Percentiles rank a stretch among this genome's conserved stretches.
These are phyloP conservation scores for Gymnocypris eckloni DNA, from an alignment of 2,797 vertebrate species.

Conservation along the genomic window DNA sequence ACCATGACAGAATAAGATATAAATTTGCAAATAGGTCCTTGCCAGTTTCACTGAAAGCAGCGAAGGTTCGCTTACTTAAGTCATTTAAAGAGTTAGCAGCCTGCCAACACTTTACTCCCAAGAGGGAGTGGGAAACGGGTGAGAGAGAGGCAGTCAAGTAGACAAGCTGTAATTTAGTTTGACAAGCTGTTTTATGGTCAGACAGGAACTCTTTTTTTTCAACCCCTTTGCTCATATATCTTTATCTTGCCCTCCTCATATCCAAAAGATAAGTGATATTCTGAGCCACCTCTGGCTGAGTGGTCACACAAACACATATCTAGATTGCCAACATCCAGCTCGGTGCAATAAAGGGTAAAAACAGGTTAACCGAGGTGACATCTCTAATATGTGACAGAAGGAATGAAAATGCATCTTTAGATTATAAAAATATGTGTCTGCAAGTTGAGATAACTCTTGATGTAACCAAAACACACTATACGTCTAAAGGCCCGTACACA, in stretches of 20 bases:
- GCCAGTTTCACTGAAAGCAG: neutral
- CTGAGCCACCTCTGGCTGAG: neutral
- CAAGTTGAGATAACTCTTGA: neutral
- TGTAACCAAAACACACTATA: neutral
- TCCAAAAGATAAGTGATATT: neutral
- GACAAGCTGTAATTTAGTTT: constrained; percentile 35
- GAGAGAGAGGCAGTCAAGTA: neutral
- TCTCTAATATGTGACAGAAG: neutral
- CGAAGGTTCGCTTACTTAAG: constrained; percentile 19
- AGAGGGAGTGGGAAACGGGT: neutral
- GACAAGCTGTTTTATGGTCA: constrained; percentile 29
- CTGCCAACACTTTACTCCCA: constrained; percentile 32
- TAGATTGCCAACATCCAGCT: neutral
- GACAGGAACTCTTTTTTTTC: neutral
- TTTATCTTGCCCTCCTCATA: neutral
- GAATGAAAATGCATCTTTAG: neutral
- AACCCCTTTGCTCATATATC: neutral
- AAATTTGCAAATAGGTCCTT: neutral
- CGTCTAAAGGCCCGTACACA: neutral
- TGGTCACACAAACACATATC: neutral
- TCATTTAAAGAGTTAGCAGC: neutral
- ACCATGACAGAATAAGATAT: neutral
- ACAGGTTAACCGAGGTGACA: neutral
- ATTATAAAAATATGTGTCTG: neutral
- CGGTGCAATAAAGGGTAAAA: neutral